Evolutionary conservation across 2,888 invertebrate genomes (phyloP), one percentile per base, ranked within the genome.

Genomic region (Carpatolechia fugitivella): DNA sequence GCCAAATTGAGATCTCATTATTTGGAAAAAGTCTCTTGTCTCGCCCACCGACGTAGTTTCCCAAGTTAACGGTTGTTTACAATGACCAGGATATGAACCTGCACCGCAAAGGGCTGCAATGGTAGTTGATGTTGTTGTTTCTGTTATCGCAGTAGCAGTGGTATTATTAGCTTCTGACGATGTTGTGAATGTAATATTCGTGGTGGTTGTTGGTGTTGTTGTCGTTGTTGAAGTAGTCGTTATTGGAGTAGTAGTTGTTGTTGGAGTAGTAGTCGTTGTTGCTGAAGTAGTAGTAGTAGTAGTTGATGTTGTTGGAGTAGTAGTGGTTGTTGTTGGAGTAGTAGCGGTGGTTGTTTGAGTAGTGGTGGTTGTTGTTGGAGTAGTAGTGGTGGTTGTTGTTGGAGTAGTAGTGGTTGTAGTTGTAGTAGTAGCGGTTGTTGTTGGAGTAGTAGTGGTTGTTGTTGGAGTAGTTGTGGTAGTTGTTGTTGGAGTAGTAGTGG

Each of bases 21-120:
- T 78, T 68, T 80, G 80, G 29, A 70, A 79, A 47, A 84, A 85
- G 55, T 89, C 88, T 63, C 85, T 78, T 0, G 70, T 80, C 68
- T 89, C 88, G 1, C 80, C 82, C 36, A 59, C 55, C 1, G 60
- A 49, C n/a, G 89, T 88, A 0, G 86, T 87, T 57, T 85, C 85
- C 89, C 89, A 89, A 1, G 79, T 78, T 0, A 54, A 48, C 0
- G 85, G 87, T 35, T 70, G 58, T n/a, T 74, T 58, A 52, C 88
- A 89, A 24, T 73, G 57, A 44, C 74, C 59, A 1, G 76, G 72
- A 63, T 72, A 76, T 0, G 51, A 58, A 20, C 44, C 29, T 5
- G n/a, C 13, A 4, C 1, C 20, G 14, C 44, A 44, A 29, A 13
- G 7, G 13, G 29, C n/a, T n/a, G 24, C 24, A 24, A 6, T 56